Evolutionary conservation across 2,797 vertebrate genomes (phyloP).

Genomic region (Brachymystax lenok): DNA sequence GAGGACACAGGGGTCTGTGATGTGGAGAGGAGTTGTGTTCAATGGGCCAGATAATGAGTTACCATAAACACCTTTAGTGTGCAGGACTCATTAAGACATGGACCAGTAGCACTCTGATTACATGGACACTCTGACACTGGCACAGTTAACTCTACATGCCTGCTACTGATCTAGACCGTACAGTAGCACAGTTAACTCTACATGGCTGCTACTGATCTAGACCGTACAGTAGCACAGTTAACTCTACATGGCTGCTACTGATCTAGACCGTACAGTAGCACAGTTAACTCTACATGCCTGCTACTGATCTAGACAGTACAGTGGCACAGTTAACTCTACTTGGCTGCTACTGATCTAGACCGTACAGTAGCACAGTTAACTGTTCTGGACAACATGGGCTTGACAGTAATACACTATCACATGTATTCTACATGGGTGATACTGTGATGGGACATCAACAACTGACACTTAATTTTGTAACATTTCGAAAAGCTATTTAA

Average conservation of each 20-base stretch:
- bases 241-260: not conserved
- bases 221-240: not conserved
- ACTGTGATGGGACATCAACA: too few relatives aligned
- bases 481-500: too few relatives aligned
- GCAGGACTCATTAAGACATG: conserved; percentile 70
- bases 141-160: not conserved
- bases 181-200: not conserved
- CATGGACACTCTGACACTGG: not conserved
- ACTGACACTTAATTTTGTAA: too few relatives aligned
- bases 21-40: conserved; percentile 78
- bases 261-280: not conserved
- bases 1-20: conserved; percentile 74
- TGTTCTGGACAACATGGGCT: too few relatives aligned
- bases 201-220: not conserved
- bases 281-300: not conserved
- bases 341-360: not conserved
- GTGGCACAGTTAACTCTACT: not conserved
- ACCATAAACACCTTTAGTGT: conserved; percentile 76
- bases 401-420: too few relatives aligned
- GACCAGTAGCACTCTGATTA: conserved; percentile 10
- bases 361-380: not conserved
- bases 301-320: not conserved
- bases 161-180: not conserved
- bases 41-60: conserved; percentile 81
- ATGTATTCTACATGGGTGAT: too few relatives aligned